Evolutionary conservation across 2,888 invertebrate species (phyloP), one percentile per base, ranked within the genome.

Genomic region (Ophion costatus): DNA sequence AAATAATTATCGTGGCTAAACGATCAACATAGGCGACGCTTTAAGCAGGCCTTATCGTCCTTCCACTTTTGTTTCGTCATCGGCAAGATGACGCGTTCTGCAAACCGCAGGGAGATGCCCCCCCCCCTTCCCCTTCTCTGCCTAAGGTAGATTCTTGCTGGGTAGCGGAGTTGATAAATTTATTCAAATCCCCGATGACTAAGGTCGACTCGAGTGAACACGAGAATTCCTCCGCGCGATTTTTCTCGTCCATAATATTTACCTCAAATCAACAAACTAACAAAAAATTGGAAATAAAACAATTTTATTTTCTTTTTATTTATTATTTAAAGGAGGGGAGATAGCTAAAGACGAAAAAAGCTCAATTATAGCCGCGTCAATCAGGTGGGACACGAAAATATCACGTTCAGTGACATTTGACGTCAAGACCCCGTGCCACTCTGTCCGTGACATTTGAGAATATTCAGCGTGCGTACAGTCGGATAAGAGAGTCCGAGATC

Each of bases 1-100:
- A 78, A 78, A 78, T 70, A 78, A 78, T 78, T 45, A 78, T 78
- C 45, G 78, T 51, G 17, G 20, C 78, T 69, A 51, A 78, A 78
- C 29, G 69, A 69, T 70, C 69, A 29, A 64, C 56, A 69, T 64
- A 79, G 63, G 38, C 71, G 42, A 79, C n/a, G 56, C 64, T 64
- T 51, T 17, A 5, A 64, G 61, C 29, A 51, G 33, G 71, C 17
- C 71, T 79, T 79, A 71, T 79, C 79, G 64, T 79, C 70, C 70
- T 79, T 63, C 79, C 71, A 71, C 73, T 79, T 79, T 71, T 64
- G 61, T 63, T 70, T 64, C 78, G 22, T 63, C 78, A 51, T 61
- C 33, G 51, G 22, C 17, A 22, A 63, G 70, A 79, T 79, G 79
- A 79, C 79, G 71, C 57, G 71, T 71, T 51, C 56, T 71, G 42